Conservation (phyloP, 2,797 vertebrate species). For the Sibirionetta formosa region DNA sequence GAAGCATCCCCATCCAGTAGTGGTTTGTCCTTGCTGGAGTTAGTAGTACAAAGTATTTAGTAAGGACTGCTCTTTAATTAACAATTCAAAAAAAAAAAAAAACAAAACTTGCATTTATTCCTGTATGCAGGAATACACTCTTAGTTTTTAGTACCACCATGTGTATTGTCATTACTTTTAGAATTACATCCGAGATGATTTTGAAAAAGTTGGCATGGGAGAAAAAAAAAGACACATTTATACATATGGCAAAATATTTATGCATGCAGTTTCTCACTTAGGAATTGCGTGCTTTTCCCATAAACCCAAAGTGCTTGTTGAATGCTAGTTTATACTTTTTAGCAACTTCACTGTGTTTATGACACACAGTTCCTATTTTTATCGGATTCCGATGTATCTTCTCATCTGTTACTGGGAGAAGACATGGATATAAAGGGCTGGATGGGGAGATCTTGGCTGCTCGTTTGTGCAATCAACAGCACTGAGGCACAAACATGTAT, state of each 20-base stretch:
- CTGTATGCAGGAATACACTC: not conserved
- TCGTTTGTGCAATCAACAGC: not conserved
- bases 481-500: fast-evolving
- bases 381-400: not conserved
- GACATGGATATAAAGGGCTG: not conserved
- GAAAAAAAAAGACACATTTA: not conserved
- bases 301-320: fast-evolving
- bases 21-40: not conserved
- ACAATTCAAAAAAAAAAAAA: not conserved
- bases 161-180: not conserved
- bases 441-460: not conserved
- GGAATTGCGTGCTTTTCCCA: not conserved
- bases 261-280: not conserved
- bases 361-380: not conserved
- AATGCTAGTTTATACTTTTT: not conserved
- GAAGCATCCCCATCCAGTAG: not conserved
- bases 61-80: not conserved
- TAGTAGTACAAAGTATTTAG: not conserved
- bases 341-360: not conserved
- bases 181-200: not conserved
- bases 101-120: not conserved
- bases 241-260: not conserved
- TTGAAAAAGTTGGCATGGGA: not conserved
- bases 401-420: not conserved
- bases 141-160: not conserved